Base-by-base conservation (phyloP, 1,140 invertebrate species). In the Aphelenchoides fujianensis region DNA sequence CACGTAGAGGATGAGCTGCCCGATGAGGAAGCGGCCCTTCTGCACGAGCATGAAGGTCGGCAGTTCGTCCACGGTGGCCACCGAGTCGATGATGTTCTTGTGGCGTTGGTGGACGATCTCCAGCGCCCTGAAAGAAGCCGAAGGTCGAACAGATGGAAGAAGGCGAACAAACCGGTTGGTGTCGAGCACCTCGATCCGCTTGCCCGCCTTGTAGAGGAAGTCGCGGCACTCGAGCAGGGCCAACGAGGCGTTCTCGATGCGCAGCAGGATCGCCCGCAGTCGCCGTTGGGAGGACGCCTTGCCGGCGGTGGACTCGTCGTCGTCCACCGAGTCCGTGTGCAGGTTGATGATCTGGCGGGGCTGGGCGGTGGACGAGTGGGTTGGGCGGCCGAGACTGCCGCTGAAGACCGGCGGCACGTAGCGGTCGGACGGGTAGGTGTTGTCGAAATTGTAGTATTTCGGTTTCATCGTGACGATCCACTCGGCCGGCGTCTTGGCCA, bases 191-290 rank as follows among this genome's bases (percentile, higher is more conserved):
- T 72, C 71, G 23, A 27, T 3, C n/a, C 61, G 5, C 63, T 32
- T 41, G 30, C 62, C 37, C 31, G 74, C 62, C 27, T 82, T 77
- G 48, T 71, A 69, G 28, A 54, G 67, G 7, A 77, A 41, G 32
- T 77, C 81, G 23, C 71, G 35, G 52, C 79, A 82, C 54, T 79
- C 78, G 5, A 79, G 19, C 1, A 80, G 53, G 34, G 35, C 31
- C 76, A 80, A 57, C 30, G 70, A 76, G 3, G 71, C 77, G 61
- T 79, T 79, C 64, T 81, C 80, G 57, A 81, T 83, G 12, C 70
- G 59, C n/a, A 81, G 52, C 2, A 74, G 34, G 2, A 82, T 53
- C 3, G 81, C 76, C 3, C 74, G 63, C 31, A 81, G 57, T 30
- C 75, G 70, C 41, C 74, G 75, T 35, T 79, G 69, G 31, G 55